A percentile compares a stretch with the other conserved stretches of the same genome.
Evolutionary conservation across 2,888 invertebrate genomes (phyloP).

Genomic region (Agriopis aurantiaria): DNA sequence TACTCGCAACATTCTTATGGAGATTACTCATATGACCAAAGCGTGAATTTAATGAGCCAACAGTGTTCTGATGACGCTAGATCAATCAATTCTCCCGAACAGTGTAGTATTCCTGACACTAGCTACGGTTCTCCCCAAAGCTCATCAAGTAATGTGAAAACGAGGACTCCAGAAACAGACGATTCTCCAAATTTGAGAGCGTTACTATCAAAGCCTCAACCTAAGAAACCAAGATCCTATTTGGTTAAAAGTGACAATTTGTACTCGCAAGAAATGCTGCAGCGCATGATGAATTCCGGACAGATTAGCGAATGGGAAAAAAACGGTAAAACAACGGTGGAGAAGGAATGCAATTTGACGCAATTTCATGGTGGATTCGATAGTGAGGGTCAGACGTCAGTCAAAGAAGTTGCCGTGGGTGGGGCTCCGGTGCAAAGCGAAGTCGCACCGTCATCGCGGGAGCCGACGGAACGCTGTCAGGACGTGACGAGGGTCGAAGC

Average conservation of each 20-base stretch:
- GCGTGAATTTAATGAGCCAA: slow-evolving; percentile 55
- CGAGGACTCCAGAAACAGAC: slow-evolving; percentile 65
- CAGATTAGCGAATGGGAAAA: slow-evolving; percentile 71
- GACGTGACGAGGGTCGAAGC: slow-evolving; percentile 80
- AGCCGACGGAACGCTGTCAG: slow-evolving; percentile 72
- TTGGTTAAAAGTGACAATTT: slow-evolving; percentile 65
- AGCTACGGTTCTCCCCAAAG: slow-evolving; percentile 77
- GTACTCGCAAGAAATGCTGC: slow-evolving; percentile 65
- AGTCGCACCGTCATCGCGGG: slow-evolving; percentile 74
- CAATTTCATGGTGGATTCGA: slow-evolving; percentile 82
- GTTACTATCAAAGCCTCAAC: slow-evolving; percentile 76
- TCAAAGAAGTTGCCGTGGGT: slow-evolving; percentile 72
- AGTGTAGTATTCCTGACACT: slow-evolving; percentile 70
- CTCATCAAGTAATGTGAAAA: slow-evolving; percentile 63
- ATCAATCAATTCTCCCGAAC: slow-evolving; percentile 72
- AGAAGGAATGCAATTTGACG: slow-evolving; percentile 75
- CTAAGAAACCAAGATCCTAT: slow-evolving; percentile 65
- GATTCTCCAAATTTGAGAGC: slow-evolving; percentile 87
- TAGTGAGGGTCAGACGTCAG: slow-evolving; percentile 70
- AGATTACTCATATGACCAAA: slow-evolving; percentile 64
- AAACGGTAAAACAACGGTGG: slow-evolving; percentile 63
- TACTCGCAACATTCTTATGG: slow-evolving; percentile 68
- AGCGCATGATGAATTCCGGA: slow-evolving; percentile 63
- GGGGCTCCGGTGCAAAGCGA: slow-evolving; percentile 66
- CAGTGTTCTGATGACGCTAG: slow-evolving; percentile 61